Conservation (phyloP, 30 jellyfish, hydroid and myxozoan species). For the Sanderia malayensis region DNA sequence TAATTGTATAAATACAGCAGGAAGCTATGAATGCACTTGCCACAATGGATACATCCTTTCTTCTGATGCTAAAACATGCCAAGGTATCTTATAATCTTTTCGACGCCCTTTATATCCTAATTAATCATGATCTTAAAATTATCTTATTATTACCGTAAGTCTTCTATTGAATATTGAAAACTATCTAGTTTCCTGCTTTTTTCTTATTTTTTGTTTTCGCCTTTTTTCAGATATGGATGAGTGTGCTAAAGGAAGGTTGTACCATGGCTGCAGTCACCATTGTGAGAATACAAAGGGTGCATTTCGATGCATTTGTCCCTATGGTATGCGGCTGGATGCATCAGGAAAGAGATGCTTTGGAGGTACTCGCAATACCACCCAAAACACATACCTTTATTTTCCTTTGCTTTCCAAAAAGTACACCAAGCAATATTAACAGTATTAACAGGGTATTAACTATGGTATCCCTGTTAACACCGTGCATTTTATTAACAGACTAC, state of each 20-base stretch:
- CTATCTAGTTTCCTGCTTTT: too few relatives aligned
- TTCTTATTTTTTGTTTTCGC: neutral
- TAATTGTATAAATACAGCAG: slow-evolving; percentile 61
- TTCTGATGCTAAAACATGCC: slow-evolving; percentile 33
- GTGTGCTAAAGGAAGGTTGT: slow-evolving; percentile 43
- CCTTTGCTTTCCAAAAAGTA: too few relatives aligned
- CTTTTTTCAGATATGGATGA: slow-evolving; percentile 64
- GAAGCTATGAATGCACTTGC: slow-evolving; percentile 69
- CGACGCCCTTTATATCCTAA: too few relatives aligned
- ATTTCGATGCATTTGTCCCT: slow-evolving; percentile 66
- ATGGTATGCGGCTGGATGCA: slow-evolving; percentile 71
- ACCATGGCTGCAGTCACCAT: slow-evolving; percentile 77
- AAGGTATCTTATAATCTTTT: slow-evolving; percentile 52
- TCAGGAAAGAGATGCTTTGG: slow-evolving; percentile 60
- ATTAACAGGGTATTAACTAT: too few relatives aligned
- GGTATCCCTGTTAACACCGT: too few relatives aligned
- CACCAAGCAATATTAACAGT: too few relatives aligned
- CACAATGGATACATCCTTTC: slow-evolving; percentile 53
- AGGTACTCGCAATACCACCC: too few relatives aligned
- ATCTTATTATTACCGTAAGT: too few relatives aligned
- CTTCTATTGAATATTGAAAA: too few relatives aligned
- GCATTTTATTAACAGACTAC: too few relatives aligned
- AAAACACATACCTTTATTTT: too few relatives aligned
- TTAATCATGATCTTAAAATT: too few relatives aligned
- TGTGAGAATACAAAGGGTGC: slow-evolving; percentile 70